Conservation (phyloP, 1,140 invertebrate species). For the Drosophila funebris region DNA sequence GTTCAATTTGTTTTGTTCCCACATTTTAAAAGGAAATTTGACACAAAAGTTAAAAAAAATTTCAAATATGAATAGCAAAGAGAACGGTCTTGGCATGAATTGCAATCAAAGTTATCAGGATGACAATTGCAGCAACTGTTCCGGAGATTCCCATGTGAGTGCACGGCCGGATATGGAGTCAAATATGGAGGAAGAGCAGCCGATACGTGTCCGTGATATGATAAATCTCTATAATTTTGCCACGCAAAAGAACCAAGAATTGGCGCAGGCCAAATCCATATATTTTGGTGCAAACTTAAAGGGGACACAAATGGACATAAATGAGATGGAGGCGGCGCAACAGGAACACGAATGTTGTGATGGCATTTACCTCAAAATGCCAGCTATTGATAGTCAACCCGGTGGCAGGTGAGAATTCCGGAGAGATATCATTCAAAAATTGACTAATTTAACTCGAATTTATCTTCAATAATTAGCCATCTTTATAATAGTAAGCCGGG, state of each 20-base stretch:
- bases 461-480: not conserved
- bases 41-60: conserved; percentile 21
- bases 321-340: conserved; percentile 6
- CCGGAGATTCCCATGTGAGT: not conserved
- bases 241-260: conserved; percentile 66
- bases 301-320: not conserved
- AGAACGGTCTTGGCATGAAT: conserved; percentile 6
- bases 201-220: conserved; percentile 66
- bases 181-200: conserved; percentile 31
- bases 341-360: conserved; percentile 13
- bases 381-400: conserved; percentile 1
- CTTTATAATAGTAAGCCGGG: not conserved
- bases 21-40: conserved; percentile 29
- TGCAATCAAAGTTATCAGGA: conserved; percentile 24
- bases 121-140: conserved; percentile 23
- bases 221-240: conserved; percentile 69
- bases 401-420: not conserved
- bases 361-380: conserved; percentile 19
- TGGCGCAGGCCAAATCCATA: conserved; percentile 58
- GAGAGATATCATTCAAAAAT: not conserved
- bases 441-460: not conserved
- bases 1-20: conserved; percentile 32
- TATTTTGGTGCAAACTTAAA: conserved; percentile 34
- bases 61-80: conserved; percentile 35
- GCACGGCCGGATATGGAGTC: not conserved